phyloP scores from a whole-genome alignment of 2,888 invertebrate species.

The Lydus trimaculatus region DNA sequence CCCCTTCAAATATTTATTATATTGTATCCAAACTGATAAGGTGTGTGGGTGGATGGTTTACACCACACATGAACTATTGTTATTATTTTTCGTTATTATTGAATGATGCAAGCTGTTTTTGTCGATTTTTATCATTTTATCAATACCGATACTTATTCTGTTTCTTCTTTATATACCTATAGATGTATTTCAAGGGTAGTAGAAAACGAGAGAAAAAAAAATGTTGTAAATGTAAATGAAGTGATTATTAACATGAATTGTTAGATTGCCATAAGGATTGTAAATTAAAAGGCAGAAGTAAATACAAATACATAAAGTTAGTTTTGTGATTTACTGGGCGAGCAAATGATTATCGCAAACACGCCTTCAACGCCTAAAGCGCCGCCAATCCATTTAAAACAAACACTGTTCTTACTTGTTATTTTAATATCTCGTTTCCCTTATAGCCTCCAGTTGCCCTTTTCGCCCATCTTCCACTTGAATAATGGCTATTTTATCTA shows the following conservation, averaged over 20 bases:
- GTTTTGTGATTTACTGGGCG: conserved; percentile 56
- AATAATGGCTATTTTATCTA: conserved; percentile 57
- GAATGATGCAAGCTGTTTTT: conserved; percentile 1
- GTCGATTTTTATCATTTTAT: not conserved
- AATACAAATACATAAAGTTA: not conserved
- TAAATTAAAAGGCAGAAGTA: not conserved
- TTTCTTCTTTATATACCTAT: too few relatives aligned
- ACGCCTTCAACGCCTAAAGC: conserved; percentile 59
- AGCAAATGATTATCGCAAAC: conserved; percentile 59
- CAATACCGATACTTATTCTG: not conserved
- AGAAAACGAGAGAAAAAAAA: not conserved
- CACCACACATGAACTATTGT: conserved; percentile 35
- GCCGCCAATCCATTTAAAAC: conserved; percentile 59
- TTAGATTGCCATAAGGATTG: conserved; percentile 3
- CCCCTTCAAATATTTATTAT: conserved; percentile 40
- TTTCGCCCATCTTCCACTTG: conserved; percentile 41
- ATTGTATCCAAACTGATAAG: conserved; percentile 41
- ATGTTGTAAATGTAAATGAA: not conserved
- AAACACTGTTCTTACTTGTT: conserved; percentile 61
- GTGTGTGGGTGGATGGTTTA: conserved; percentile 46
- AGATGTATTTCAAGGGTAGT: not conserved
- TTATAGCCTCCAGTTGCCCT: conserved; percentile 53
- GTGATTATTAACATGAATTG: conserved; percentile 3
- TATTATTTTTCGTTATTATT: not conserved
- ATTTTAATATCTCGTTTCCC: conserved; percentile 59